Base-by-base conservation (phyloP, 2,888 invertebrate genomes). In the Leucoma salicis region DNA sequence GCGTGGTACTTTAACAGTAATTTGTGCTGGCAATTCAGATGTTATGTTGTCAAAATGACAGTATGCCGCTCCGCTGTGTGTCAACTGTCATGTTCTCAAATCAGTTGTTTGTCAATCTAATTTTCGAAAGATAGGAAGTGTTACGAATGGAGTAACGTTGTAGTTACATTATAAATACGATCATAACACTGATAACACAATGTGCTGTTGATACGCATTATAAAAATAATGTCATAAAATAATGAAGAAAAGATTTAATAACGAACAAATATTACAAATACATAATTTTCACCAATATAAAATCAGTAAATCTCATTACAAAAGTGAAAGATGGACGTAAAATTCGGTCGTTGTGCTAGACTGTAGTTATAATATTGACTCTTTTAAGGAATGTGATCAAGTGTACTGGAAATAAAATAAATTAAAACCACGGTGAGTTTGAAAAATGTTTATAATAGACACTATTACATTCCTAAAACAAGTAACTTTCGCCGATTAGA, bases 291-390 rank as follows among this genome's bases (percentile, higher is more conserved):
- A 44, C 41, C 44, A 54, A 44, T 47, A 60, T 32, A 21, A 44
- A 55, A 50, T 50, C 36, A 18, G 42, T 51, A 13, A 57, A 58
- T 57, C 53, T 46, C 39, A 44, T 47, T 21, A 60, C 57, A 75
- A 70, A 73, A 68, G 77, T 82, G 78, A 78, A 82, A 80, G 75
- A 82, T 78, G 76, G 63, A 71, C 70, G 68, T 65, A 77, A 76
- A 78, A 78, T 73, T 70, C 60, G 58, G 57, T 66, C 57, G 57
- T 67, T 73, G 66, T 75, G 75, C 63, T 75, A 72, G 63, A 64
- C 70, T 66, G 59, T 74, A 63, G 60, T 68, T 63, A 69, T 68
- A 54, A 71, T 53, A 63, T 59, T 63, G 66, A 70, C 58, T 61
- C 63, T 70, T 29, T 10, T 65, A 82, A 76, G 80, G 81, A 82